phyloP scores from a whole-genome alignment of 1,140 invertebrate genomes.

The Augochlora pura region DNA sequence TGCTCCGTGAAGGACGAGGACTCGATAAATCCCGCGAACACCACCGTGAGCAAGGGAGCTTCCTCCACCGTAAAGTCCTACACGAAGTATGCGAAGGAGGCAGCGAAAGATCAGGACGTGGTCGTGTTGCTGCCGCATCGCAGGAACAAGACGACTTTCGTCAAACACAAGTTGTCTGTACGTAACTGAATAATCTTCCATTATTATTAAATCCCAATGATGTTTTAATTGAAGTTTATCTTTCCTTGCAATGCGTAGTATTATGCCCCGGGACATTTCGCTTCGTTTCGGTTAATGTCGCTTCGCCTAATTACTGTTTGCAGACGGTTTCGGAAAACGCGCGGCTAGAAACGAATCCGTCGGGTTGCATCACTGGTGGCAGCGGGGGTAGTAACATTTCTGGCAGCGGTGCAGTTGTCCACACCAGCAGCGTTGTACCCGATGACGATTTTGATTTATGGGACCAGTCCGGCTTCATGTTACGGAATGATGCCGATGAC shows the following conservation, averaged over 20 bases:
- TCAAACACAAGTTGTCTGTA: slow-evolving; percentile 75
- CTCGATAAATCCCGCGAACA: slow-evolving; percentile 49
- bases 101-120: slow-evolving; percentile 72
- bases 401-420: background rate
- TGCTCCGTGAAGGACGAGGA: slow-evolving; percentile 76
- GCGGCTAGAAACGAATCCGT: slow-evolving; percentile 68
- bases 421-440: background rate
- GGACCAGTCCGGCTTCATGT: slow-evolving; percentile 76
- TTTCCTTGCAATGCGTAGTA: no score
- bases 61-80: slow-evolving; percentile 50
- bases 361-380: slow-evolving; percentile 18
- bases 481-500: slow-evolving; percentile 70
- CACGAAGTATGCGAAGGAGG: slow-evolving; percentile 46
- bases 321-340: slow-evolving; percentile 75
- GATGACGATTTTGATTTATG: slow-evolving; percentile 75
- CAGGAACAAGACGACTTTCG: slow-evolving; percentile 70
- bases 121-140: slow-evolving; percentile 72
- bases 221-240: no score
- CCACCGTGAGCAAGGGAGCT: slow-evolving; percentile 33
- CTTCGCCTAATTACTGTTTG: background rate
- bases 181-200: slow-evolving; percentile 17
- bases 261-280: no score
- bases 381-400: background rate
- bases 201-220: no score
- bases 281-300: background rate